Evolutionary conservation across 64 coral and sea anemone genomes (phyloP).

Genomic region (Porites lutea): DNA sequence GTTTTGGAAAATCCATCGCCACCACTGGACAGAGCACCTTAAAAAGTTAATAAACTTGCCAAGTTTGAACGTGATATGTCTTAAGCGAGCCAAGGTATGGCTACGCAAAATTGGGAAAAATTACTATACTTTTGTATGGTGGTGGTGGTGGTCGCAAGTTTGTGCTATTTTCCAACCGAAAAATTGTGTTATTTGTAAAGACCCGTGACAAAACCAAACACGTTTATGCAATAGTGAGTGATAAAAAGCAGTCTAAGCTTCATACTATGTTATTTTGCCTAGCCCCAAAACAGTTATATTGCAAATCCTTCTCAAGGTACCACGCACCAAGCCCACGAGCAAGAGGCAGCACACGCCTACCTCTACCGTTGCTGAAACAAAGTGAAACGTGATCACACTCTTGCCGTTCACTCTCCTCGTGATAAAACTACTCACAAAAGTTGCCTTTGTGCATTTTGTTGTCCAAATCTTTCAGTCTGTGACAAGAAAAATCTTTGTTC

Average conservation of each 20-base stretch:
- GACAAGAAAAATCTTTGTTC: not conserved
- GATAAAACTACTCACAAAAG: conserved; percentile 4
- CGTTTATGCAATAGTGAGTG: not conserved
- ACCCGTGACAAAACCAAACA: conserved; percentile 12
- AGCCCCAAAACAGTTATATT: conserved; percentile 10
- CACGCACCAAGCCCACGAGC: conserved; percentile 2
- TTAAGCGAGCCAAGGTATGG: conserved; percentile 4
- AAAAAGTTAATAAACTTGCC: conserved; percentile 3
- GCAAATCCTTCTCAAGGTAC: conserved; percentile 9
- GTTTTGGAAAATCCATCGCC: conserved; percentile 3
- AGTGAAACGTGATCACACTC: not conserved
- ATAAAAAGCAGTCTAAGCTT: conserved; percentile 4
- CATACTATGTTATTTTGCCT: not conserved
- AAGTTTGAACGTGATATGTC: conserved; percentile 6
- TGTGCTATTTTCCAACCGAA: conserved; percentile 14
- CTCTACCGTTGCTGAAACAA: conserved; percentile 6
- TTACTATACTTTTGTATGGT: conserved; percentile 2
- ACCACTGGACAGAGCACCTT: not conserved
- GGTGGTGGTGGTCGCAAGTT: conserved; percentile 7
- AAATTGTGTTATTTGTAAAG: conserved; percentile 12
- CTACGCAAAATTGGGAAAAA: conserved; percentile 6
- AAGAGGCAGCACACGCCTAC: conserved; percentile 8
- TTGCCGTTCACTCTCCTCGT: not conserved
- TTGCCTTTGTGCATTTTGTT: conserved; percentile 10
- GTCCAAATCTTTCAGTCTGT: conserved; percentile 9